Base-by-base conservation (phyloP, 2,113 vertebrate genomes). In the Orycteropus afer region DNA sequence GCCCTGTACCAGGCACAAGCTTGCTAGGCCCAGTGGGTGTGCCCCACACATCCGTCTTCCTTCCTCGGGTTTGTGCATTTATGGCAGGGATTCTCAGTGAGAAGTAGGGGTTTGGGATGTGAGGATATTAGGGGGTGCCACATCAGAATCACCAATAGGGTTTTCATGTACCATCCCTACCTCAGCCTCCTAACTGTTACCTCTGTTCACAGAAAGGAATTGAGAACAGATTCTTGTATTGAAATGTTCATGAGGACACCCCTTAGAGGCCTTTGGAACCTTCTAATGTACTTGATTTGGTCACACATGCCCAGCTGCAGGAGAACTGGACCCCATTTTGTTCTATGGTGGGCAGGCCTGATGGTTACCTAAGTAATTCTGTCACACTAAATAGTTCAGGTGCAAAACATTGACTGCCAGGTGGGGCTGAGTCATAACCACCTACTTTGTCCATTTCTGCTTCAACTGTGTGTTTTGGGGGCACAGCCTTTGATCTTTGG, bases 11-110 rank as follows among this genome's bases (percentile, higher is more conserved):
- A 25, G 86, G 55, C 92, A 79, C 12, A 1, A 63, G 40, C 40
- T 84, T 0, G 0, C 55, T 42, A 20, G 34, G 27, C 15, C 27
- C 7, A 27, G 7, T 1, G 12, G 45, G 63, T 9, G 22, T 32
- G 47, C 37, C 49, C 85, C 61, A 57, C 80, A 40, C 1, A 0
- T 8, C n/a, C 51, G 51, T 71, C 59, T 51, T 63, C 73, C 9
- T 32, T 23, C 83, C 61, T 18, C 8, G 27, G 89, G 47, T 84
- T 32, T 71, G 40, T 59, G 69, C 25, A 11, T 47, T 37, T 83
- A 53, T 55, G 8, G 0, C 15, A 65, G 42, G 14, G 34, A 22
- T 42, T 53, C 3, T 67, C 37, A 4, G 6, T 34, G 14, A 77
- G n/a, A 80, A 40, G 29, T 45, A n/a, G 51, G 61, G 81, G 67